A percentile compares a stretch with the other conserved stretches of the same genome.
Conservation (phyloP, 2,113 vertebrate species). For the Ahaetulla prasina region DNA sequence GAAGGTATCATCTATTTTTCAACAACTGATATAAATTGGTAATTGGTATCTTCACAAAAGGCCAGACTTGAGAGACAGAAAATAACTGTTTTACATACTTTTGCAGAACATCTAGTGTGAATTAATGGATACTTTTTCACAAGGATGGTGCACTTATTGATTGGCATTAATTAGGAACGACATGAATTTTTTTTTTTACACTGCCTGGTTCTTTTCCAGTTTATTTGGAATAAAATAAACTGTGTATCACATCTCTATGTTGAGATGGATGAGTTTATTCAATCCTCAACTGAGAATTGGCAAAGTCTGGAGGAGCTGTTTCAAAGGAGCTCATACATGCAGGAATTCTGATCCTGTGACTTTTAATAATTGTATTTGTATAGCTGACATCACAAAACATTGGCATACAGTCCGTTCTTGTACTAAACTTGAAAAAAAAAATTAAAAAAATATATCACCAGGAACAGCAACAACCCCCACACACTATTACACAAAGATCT, state of each 20-base stretch:
- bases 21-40: neutral
- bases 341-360: neutral
- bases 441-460: neutral
- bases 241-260: no score
- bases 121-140: neutral
- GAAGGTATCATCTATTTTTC: neutral
- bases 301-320: neutral
- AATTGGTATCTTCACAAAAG: neutral
- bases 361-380: neutral
- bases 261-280: neutral
- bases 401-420: neutral
- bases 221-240: neutral
- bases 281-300: neutral
- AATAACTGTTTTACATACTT: neutral
- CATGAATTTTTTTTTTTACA: neutral
- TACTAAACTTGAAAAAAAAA: neutral
- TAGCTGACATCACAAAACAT: neutral
- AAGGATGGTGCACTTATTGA: neutral
- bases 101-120: neutral
- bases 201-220: neutral
- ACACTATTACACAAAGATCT: neutral
- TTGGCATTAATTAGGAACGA: neutral
- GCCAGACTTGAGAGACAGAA: neutral
- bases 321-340: neutral
- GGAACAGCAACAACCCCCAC: neutral